phyloP scores from a whole-genome alignment of 2,888 invertebrate species.

The Magallana nippona region DNA sequence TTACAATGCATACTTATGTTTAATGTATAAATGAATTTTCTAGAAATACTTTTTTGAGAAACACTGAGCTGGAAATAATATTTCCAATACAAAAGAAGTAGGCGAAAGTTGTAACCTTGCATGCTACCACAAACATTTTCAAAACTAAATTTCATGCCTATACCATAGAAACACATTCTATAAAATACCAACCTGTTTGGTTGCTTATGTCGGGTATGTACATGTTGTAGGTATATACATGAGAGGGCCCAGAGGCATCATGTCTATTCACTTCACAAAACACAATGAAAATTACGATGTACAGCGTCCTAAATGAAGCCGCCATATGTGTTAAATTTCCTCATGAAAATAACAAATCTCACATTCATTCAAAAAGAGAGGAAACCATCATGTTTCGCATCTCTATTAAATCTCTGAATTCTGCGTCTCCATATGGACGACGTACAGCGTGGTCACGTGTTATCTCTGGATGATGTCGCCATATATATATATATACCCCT shows the following conservation, averaged over 20 bases:
- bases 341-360: neutral
- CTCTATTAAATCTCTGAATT: neutral
- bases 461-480: neutral
- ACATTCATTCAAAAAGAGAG: neutral
- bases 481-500: neutral
- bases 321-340: constrained; percentile 6
- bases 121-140: neutral
- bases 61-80: no score
- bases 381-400: neutral
- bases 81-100: no score
- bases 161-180: no score
- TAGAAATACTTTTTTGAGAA: no score
- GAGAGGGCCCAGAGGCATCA: neutral
- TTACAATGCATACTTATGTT: no score
- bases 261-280: constrained; percentile 7
- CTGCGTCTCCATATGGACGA: constrained; percentile 1
- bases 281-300: neutral
- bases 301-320: neutral
- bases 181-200: constrained; percentile 1
- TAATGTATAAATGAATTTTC: no score
- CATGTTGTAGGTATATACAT: constrained; percentile 22
- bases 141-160: no score
- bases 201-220: constrained; percentile 15
- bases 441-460: neutral
- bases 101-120: neutral